Conservation (phyloP, 2,888 invertebrate species). For the Acronicta psi region DNA sequence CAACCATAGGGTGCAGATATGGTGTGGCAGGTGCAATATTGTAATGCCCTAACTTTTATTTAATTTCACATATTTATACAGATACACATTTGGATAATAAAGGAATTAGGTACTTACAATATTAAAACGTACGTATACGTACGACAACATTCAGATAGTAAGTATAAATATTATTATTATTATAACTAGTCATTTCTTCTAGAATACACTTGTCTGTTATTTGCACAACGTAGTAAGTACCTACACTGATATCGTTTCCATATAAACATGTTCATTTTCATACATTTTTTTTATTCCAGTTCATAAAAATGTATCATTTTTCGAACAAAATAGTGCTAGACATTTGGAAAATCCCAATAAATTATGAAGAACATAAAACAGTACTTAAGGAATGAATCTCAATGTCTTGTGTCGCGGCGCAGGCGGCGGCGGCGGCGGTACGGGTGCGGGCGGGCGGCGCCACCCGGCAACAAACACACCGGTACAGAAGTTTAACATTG, state of each 20-base stretch:
- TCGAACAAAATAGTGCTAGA: slow-evolving; percentile 22
- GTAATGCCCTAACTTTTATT: too few relatives aligned
- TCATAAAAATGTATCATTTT: slow-evolving; percentile 13
- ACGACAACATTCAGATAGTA: too few relatives aligned
- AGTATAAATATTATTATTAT: too few relatives aligned
- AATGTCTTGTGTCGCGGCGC: slow-evolving; percentile 31
- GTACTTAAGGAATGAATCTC: slow-evolving; percentile 49
- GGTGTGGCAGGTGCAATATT: too few relatives aligned
- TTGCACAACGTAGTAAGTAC: background rate
- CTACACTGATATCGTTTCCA: background rate
- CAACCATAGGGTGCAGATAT: too few relatives aligned
- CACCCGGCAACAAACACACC: background rate
- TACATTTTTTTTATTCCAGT: background rate
- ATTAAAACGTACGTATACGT: too few relatives aligned
- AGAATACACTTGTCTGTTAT: background rate
- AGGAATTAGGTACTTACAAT: too few relatives aligned
- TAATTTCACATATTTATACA: too few relatives aligned
- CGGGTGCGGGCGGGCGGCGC: slow-evolving; percentile 1
- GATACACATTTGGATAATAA: too few relatives aligned
- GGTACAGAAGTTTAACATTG: slow-evolving; percentile 21
- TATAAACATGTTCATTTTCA: background rate
- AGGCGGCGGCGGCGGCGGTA: slow-evolving; percentile 6
- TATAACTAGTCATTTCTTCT: too few relatives aligned
- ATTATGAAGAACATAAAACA: slow-evolving; percentile 41
- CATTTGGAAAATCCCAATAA: slow-evolving; percentile 38